Evolutionary conservation across 2,113 vertebrate genomes (phyloP), one percentile per base, ranked within the genome.

Genomic region (Edolisoma coerulescens): DNA sequence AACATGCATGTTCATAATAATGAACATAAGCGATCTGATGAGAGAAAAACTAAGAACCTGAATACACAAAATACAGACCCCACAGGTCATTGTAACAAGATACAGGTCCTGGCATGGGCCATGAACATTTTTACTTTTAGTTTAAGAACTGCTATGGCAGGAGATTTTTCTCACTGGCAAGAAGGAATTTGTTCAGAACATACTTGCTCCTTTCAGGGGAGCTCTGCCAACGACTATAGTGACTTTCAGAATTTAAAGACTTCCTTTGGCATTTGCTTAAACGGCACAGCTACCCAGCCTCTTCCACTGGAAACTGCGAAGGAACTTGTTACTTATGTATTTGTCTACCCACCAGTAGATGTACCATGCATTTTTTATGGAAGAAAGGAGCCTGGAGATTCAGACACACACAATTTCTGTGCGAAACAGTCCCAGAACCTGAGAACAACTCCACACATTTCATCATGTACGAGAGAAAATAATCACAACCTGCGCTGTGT

Each of bases 281-380:
- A 87, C 4, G 2, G 64, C 94, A 63, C 39, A 80, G 94, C 87
- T 86, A 94, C 50, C 52, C 95, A 93, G 63, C 30, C 32, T 90
- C 68, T 92, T 94, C 50, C 86, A 57, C 60, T 76, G 33, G 76
- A 97, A 96, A 93, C 90, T 69, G 54, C 15, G 37, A 87, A 39
- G 53, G 84, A 96, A 82, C 87, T 91, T 92, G 52, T 90, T 95
- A 90, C 89, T 78, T 85, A 65, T 23, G 17, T 81, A 57, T 96
- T 84, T 96, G 61, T 90, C 70, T 91, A 80, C 88, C 14, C 24
- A 30, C 32, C 7, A 6, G 63, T 57, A 88, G 86, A 80, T 1
- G 28, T 42, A 85, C 2, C 12, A 64, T 42, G 28, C 12, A 37
- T 95, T 92, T 83, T 89, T 83, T 74, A 78, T 27, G 57, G 71